Conservation (phyloP, 1,140 invertebrate genomes). For the Drosophila fuyamai region DNA sequence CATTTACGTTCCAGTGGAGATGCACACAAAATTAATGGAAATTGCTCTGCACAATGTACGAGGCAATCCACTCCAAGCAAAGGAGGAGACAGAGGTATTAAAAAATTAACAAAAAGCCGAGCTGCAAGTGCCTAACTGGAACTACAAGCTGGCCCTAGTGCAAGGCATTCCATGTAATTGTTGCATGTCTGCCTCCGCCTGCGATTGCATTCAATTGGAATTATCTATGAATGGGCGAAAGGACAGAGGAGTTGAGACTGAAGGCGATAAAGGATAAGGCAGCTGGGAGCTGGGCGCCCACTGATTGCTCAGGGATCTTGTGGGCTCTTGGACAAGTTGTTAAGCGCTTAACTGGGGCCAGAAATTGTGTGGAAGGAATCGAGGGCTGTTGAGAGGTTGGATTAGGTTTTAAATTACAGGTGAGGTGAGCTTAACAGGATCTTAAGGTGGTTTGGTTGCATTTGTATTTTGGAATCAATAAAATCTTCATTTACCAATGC, state of each 20-base stretch:
- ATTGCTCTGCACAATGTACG: constrained; percentile 55
- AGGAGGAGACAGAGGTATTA: constrained; percentile 35
- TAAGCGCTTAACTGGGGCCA: constrained; percentile 28
- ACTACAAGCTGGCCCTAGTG: constrained; percentile 2
- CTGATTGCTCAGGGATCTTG: constrained; percentile 38
- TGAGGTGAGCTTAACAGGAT: background rate
- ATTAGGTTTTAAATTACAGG: constrained; percentile 22
- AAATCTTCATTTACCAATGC: background rate
- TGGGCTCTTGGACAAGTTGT: constrained; percentile 39
- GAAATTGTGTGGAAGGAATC: constrained; percentile 14
- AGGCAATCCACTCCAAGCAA: constrained; percentile 20
- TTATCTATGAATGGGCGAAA: constrained; percentile 42
- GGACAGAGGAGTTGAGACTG: constrained; percentile 1
- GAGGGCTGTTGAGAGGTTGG: constrained; percentile 3
- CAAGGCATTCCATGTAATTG: constrained; percentile 31
- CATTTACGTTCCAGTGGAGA: constrained; percentile 72
- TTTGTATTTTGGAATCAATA: background rate
- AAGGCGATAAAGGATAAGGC: constrained; percentile 20
- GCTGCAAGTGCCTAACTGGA: constrained; percentile 39
- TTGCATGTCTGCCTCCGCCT: constrained; percentile 27
- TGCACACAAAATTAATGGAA: constrained; percentile 79
- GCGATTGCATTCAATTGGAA: constrained; percentile 52
- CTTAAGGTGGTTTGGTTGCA: background rate
- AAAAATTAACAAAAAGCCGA: constrained; percentile 54
- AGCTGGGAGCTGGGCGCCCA: constrained; percentile 12